Conservation (phyloP, 2,797 vertebrate species). For the Enteromius fasciolatus region DNA sequence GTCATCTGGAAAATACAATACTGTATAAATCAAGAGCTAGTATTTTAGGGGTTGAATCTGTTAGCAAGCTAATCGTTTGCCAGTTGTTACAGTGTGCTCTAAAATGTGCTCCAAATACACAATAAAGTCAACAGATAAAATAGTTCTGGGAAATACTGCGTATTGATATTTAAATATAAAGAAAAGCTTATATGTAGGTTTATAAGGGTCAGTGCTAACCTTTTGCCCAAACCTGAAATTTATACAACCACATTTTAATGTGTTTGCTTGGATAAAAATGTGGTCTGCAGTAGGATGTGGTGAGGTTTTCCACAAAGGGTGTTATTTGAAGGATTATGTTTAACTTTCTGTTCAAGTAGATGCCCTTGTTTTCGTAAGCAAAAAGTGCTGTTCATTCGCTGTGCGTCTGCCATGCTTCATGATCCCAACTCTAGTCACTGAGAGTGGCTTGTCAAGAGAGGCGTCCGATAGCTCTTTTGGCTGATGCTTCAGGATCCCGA, state of each 20-base stretch:
- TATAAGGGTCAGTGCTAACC: conserved; percentile 22
- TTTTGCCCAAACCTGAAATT: conserved; percentile 27
- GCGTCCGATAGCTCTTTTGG: conserved; percentile 56
- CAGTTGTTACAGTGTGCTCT: not conserved
- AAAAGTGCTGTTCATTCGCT: not conserved
- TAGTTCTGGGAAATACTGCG: conserved; percentile 14
- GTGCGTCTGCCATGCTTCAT: conserved; percentile 29
- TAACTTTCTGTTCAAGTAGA: conserved; percentile 30
- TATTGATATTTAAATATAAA: conserved; percentile 1
- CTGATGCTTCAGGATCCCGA: conserved; percentile 6
- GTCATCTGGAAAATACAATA: not conserved
- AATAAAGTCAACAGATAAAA: not conserved
- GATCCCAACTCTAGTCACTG: conserved; percentile 41
- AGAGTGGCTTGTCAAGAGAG: conserved; percentile 46
- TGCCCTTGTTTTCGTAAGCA: conserved; percentile 27
- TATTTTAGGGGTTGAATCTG: not conserved
- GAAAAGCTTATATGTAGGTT: not conserved
- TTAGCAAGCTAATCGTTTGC: not conserved
- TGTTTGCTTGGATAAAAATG: conserved; percentile 42
- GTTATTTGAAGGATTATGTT: conserved; percentile 53
- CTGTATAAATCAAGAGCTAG: not conserved
- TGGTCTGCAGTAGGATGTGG: conserved; percentile 53
- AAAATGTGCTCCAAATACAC: not conserved
- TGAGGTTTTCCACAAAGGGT: conserved; percentile 18
- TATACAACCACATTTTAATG: conserved; percentile 36